Evolutionary conservation across 2,113 vertebrate species (phyloP).

Genomic region (Plecturocebus donacophilus): DNA sequence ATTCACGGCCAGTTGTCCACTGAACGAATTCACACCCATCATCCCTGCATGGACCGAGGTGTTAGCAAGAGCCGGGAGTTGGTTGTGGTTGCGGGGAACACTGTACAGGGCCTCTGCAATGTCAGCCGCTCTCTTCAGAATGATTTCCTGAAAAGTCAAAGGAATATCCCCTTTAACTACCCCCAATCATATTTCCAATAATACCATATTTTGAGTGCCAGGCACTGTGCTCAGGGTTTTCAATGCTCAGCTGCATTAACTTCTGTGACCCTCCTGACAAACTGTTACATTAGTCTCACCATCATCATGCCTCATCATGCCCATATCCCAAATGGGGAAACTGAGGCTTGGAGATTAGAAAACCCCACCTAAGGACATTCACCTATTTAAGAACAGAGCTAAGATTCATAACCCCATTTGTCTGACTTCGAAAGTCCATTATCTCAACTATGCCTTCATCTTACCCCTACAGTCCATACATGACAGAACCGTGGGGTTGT

Average conservation of each 20-base stretch:
- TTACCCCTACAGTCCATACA: background rate
- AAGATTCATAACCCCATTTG: background rate
- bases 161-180: background rate
- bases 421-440: background rate
- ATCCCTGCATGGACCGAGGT: constrained; percentile 94
- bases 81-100: constrained; percentile 97
- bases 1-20: constrained; percentile 97
- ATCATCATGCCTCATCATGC: no score
- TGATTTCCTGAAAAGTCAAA: constrained; percentile 91
- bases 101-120: constrained; percentile 99
- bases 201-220: fast-evolving
- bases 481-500: no score
- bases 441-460: background rate
- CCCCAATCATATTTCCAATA: background rate
- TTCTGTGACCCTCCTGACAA: background rate
- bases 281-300: background rate
- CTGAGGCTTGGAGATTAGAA: background rate
- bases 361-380: background rate
- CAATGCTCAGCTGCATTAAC: background rate
- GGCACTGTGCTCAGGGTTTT: no score
- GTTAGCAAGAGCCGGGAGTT: constrained; percentile 93
- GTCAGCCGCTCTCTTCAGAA: constrained; percentile 97
- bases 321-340: background rate
- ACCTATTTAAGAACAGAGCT: background rate
- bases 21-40: constrained; percentile 99